Percentiles rank a stretch among this genome's conserved stretches.
phyloP scores from a whole-genome alignment of 2,797 vertebrate genomes.

The Luscinia luscinia region DNA sequence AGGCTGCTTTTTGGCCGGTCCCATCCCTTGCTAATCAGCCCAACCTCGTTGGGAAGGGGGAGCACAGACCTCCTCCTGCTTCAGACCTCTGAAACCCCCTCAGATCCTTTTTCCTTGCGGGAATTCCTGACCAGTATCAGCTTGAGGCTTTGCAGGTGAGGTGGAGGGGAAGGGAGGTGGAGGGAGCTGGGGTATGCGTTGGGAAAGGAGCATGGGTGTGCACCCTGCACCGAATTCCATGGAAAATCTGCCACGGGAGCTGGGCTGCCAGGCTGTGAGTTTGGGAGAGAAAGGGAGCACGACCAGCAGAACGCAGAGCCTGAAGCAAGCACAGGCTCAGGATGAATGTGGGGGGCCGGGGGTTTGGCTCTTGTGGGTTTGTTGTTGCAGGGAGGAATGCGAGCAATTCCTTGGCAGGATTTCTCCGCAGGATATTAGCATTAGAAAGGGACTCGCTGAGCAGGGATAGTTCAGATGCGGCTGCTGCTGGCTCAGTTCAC shows the following conservation, averaged over 20 bases:
- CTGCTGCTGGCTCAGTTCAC: background rate
- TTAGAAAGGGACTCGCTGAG: background rate
- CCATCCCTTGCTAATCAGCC: background rate
- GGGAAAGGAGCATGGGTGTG: background rate
- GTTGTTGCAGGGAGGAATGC: slow-evolving; percentile 28
- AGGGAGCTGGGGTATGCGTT: background rate
- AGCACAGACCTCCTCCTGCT: background rate
- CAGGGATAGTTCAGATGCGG: background rate
- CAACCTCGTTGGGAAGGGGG: accelerated
- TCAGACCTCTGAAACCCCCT: background rate
- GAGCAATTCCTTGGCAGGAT: slow-evolving; percentile 49
- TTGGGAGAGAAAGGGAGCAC: background rate
- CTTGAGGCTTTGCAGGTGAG: background rate
- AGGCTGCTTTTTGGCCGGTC: background rate
- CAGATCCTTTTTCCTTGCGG: accelerated
- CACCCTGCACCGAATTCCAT: background rate
- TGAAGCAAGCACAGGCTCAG: background rate
- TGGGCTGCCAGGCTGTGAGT: background rate
- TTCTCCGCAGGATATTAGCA: slow-evolving; percentile 38
- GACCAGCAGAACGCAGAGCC: background rate
- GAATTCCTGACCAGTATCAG: background rate
- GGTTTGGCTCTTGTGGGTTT: background rate
- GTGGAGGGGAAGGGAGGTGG: background rate
- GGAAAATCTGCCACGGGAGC: background rate
- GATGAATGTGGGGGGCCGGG: background rate